Percentiles rank a stretch among this genome's conserved stretches.
These are phyloP conservation scores for Nasonia giraulti DNA, from an alignment of 1,140 invertebrate genomes.

Conservation along the genomic window DNA sequence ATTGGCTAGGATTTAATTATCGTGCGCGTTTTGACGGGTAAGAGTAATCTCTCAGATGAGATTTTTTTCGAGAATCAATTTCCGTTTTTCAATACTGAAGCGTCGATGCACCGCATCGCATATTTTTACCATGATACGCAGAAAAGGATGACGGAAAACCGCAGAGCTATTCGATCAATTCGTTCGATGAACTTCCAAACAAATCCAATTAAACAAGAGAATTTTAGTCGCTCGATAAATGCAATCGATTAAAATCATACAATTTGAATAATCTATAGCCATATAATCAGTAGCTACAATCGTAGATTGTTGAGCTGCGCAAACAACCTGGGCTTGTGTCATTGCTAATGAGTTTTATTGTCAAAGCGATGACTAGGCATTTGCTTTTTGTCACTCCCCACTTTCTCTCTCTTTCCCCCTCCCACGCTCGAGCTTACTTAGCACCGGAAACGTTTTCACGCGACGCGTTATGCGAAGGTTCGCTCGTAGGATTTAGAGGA, in stretches of 20 bases:
- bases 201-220: not conserved
- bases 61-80: too few relatives aligned
- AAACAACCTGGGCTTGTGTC: not conserved
- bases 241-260: too few relatives aligned
- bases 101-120: too few relatives aligned
- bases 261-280: too few relatives aligned
- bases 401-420: not conserved
- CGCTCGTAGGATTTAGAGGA: not conserved
- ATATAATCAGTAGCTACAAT: too few relatives aligned
- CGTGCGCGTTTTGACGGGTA: too few relatives aligned
- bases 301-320: not conserved
- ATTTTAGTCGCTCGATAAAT: too few relatives aligned
- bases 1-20: not conserved
- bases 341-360: constrained; percentile 29
- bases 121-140: not conserved
- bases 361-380: not conserved
- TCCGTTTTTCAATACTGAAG: too few relatives aligned
- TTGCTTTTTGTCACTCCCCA: not conserved
- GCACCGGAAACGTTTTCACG: constrained; percentile 17
- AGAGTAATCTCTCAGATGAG: too few relatives aligned
- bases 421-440: not conserved
- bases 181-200: not conserved
- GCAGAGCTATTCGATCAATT: not conserved
- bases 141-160: not conserved
- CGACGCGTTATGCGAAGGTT: not conserved